Percentiles rank a stretch among this genome's conserved stretches.
phyloP scores from a whole-genome alignment of 2,888 invertebrate species.

The Rhingia campestris region DNA sequence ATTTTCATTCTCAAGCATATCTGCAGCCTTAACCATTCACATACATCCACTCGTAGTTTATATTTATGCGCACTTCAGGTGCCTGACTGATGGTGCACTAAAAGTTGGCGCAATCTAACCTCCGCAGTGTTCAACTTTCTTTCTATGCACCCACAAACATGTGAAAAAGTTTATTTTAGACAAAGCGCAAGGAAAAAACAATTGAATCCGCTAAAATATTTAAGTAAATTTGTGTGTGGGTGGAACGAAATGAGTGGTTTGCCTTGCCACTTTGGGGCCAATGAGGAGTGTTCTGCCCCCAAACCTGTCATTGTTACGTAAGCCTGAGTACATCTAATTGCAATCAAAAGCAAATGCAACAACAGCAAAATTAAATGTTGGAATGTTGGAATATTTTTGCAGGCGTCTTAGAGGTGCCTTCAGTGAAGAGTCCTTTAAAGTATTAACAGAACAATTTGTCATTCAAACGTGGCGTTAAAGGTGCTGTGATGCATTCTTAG shows the following conservation, averaged over 20 bases:
- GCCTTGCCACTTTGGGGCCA: slow-evolving; percentile 9
- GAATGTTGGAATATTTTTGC: background rate
- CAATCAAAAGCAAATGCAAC: slow-evolving; percentile 29
- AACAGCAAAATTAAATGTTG: slow-evolving; percentile 5
- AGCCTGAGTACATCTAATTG: slow-evolving; percentile 29
- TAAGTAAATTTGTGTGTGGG: slow-evolving; percentile 4
- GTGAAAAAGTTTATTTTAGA: slow-evolving; percentile 6
- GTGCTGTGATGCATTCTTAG: too few species aligned
- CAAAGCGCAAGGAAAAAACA: too few species aligned
- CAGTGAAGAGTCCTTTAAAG: background rate
- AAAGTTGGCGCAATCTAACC: slow-evolving; percentile 29
- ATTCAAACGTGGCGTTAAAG: too few species aligned
- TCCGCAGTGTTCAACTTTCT: slow-evolving; percentile 25
- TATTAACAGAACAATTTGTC: too few species aligned
- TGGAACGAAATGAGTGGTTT: slow-evolving; percentile 6
- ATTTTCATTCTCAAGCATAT: slow-evolving; percentile 14
- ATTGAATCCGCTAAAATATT: background rate
- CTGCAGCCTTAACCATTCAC: slow-evolving; percentile 37
- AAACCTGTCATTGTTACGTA: background rate
- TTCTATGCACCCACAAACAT: background rate
- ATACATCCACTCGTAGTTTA: too few species aligned
- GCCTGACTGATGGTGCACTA: slow-evolving; percentile 1
- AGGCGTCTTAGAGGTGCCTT: slow-evolving; percentile 4
- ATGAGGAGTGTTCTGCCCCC: background rate
- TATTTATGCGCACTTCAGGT: slow-evolving; percentile 19